phyloP scores from a whole-genome alignment of 2,888 invertebrate genomes.

The Caenorhabditis drosophilae region DNA sequence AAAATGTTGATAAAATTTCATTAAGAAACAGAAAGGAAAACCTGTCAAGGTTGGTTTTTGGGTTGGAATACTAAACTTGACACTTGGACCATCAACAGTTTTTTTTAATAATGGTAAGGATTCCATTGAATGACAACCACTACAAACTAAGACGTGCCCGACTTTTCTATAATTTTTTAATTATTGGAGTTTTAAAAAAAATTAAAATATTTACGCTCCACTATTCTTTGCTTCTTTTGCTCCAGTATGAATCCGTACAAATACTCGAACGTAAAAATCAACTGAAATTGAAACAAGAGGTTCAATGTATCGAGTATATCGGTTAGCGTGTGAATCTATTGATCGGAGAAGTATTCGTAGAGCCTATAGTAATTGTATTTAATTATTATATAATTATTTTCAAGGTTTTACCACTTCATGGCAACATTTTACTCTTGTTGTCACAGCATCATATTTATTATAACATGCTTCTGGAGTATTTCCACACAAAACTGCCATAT shows the following conservation, averaged over 20 bases:
- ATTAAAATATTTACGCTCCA: slow-evolving; percentile 75
- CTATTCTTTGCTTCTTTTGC: slow-evolving; percentile 85
- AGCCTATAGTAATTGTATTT: slow-evolving; percentile 75
- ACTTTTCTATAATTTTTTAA: slow-evolving; percentile 77
- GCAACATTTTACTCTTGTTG: slow-evolving; percentile 83
- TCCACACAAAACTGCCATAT: slow-evolving; percentile 90
- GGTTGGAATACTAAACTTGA: slow-evolving; percentile 38
- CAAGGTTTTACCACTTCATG: slow-evolving; percentile 89
- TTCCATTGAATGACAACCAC: slow-evolving; percentile 83
- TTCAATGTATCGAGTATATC: slow-evolving; percentile 88
- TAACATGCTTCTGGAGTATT: slow-evolving; percentile 92
- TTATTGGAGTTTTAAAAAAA: not conserved
- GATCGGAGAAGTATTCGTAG: slow-evolving; percentile 88
- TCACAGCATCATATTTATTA: slow-evolving; percentile 89
- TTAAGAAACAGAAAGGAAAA: not conserved
- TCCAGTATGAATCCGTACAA: slow-evolving; percentile 83
- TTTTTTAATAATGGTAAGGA: slow-evolving; percentile 79
- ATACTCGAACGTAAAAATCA: slow-evolving; percentile 94
- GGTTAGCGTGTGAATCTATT: slow-evolving; percentile 88
- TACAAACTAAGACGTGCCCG: slow-evolving; percentile 86
- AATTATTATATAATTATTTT: not conserved
- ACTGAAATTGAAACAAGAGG: slow-evolving; percentile 89
- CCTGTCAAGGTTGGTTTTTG: slow-evolving; percentile 34
- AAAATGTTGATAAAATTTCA: slow-evolving; percentile 3
- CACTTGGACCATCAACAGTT: slow-evolving; percentile 45